Evolutionary conservation across 2,797 vertebrate genomes (phyloP).

Genomic region (Rhinophrynus dorsalis): DNA sequence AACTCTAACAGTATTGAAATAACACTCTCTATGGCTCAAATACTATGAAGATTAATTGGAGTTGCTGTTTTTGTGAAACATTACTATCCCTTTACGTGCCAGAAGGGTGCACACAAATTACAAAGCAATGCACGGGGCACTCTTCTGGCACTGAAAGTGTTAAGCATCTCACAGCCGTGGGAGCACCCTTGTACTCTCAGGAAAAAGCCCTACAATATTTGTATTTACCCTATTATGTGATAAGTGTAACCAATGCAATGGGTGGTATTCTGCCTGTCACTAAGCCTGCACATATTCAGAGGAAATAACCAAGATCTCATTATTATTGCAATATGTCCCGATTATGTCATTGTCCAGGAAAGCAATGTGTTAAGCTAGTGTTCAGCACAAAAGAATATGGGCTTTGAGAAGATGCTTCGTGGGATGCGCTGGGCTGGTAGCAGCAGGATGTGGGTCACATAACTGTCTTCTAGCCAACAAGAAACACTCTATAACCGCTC

Average conservation of each 20-base stretch:
- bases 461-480: conserved; percentile 66
- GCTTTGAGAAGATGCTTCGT: conserved; percentile 59
- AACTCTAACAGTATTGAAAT: no score
- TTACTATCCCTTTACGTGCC: no score
- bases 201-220: no score
- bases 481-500: conserved; percentile 53
- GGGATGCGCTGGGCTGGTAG: conserved; percentile 48
- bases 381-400: conserved; percentile 62
- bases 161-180: no score
- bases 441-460: conserved; percentile 63
- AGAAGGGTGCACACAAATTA: no score
- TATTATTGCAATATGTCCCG: not conserved
- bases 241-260: not conserved
- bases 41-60: no score
- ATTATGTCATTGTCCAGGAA: conserved; percentile 54
- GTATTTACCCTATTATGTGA: no score
- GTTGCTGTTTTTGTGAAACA: no score
- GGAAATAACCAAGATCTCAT: not conserved
- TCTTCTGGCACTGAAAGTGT: no score
- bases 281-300: not conserved
- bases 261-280: not conserved
- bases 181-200: no score
- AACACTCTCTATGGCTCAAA: no score
- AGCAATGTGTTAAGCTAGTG: conserved; percentile 43
- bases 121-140: no score